phyloP scores from a whole-genome alignment of 2,113 vertebrate genomes.

The Nothocercus nigrocapillus region DNA sequence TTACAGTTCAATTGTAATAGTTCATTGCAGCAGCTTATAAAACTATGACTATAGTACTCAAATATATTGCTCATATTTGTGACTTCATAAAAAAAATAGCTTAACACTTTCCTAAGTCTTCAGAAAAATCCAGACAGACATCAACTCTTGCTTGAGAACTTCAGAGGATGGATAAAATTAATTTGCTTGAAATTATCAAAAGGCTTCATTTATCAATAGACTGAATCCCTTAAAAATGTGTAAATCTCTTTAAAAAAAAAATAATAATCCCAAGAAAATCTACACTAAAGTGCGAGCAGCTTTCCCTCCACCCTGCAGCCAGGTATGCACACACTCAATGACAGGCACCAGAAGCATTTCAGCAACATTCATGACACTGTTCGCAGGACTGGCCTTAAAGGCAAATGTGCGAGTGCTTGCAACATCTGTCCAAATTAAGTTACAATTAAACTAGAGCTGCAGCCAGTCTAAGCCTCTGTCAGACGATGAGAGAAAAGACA shows the following conservation, averaged over 20 bases:
- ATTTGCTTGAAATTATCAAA: background rate
- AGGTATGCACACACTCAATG: rapidly evolving
- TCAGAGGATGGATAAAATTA: background rate
- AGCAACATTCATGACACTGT: background rate
- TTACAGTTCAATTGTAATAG: background rate
- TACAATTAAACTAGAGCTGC: background rate
- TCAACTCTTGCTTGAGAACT: slow-evolving; percentile 13
- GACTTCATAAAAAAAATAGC: slow-evolving; percentile 39
- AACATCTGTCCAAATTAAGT: background rate
- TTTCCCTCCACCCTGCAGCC: background rate
- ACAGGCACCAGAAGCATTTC: background rate
- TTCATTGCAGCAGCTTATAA: slow-evolving; percentile 35
- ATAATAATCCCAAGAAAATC: background rate
- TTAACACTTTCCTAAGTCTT: slow-evolving; percentile 8
- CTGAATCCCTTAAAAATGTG: background rate
- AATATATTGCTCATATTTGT: slow-evolving; percentile 41
- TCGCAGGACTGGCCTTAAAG: background rate
- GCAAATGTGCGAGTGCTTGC: background rate
- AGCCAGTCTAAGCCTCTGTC: background rate
- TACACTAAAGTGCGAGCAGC: rapidly evolving
- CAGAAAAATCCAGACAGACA: slow-evolving; percentile 41
- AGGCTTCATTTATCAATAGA: background rate
- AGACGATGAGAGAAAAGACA: background rate
- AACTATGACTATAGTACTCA: slow-evolving; percentile 36
- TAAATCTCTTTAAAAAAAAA: background rate